phyloP scores from a whole-genome alignment of 2,888 invertebrate genomes.

The Sinohyriopsis cumingii region DNA sequence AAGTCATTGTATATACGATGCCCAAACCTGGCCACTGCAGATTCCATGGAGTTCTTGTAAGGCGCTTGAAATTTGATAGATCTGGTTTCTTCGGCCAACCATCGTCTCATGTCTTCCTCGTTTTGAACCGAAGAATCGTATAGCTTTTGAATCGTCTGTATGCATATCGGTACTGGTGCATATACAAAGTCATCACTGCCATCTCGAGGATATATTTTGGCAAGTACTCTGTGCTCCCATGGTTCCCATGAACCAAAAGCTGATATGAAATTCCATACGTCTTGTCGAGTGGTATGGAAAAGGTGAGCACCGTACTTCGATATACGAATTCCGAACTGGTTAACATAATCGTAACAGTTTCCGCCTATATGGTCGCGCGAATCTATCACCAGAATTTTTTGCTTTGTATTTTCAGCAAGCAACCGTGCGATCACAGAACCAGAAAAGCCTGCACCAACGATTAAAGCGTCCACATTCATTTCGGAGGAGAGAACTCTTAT shows the following conservation, averaged over 20 bases:
- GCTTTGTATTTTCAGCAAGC: slow-evolving; percentile 2
- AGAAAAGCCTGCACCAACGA: slow-evolving; percentile 10
- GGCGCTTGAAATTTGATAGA: slow-evolving; percentile 2
- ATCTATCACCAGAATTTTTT: slow-evolving; percentile 8
- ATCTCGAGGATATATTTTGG: not conserved
- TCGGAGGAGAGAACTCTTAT: no score
- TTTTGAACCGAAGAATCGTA: slow-evolving; percentile 2
- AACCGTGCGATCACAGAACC: slow-evolving; percentile 9
- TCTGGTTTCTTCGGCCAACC: slow-evolving; percentile 1
- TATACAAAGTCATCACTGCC: slow-evolving; percentile 1
- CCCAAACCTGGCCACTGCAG: slow-evolving; percentile 6
- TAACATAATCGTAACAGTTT: slow-evolving; percentile 11
- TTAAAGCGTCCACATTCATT: slow-evolving; percentile 2
- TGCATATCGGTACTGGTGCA: slow-evolving; percentile 7
- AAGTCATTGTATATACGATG: slow-evolving; percentile 4
- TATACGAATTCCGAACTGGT: slow-evolving; percentile 10
- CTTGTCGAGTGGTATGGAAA: slow-evolving; percentile 8
- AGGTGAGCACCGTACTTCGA: slow-evolving; percentile 11
- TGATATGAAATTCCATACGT: slow-evolving; percentile 8
- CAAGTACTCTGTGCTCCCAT: slow-evolving; percentile 6
- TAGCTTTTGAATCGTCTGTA: slow-evolving; percentile 8
- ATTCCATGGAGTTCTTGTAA: slow-evolving; percentile 3
- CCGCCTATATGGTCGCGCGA: slow-evolving; percentile 14
- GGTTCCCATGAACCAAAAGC: slow-evolving; percentile 7
- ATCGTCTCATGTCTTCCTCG: slow-evolving; percentile 1